Percentiles rank a stretch among this genome's conserved stretches.
These are phyloP conservation scores for Orius laevigatus DNA, from an alignment of 1,140 invertebrate genomes.

Conservation along the genomic window DNA sequence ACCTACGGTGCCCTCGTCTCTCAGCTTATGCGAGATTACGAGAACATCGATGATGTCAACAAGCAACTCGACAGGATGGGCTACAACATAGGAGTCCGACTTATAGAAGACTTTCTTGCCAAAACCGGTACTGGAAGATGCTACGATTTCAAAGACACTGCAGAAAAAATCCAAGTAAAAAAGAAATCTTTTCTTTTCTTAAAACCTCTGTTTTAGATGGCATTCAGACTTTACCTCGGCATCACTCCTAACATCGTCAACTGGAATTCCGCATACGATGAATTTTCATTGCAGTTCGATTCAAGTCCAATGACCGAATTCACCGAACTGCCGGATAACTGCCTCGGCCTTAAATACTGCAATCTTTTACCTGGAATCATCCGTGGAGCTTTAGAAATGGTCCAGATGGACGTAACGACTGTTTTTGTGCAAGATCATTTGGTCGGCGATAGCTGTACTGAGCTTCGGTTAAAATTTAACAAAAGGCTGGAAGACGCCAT, in stretches of 20 bases:
- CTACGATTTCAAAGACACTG: conserved; percentile 90
- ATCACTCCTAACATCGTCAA: conserved; percentile 80
- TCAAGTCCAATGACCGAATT: conserved; percentile 95
- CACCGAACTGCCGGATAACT: conserved; percentile 89
- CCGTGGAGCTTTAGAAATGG: conserved; percentile 93
- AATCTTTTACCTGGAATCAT: conserved; percentile 88
- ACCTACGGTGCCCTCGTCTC: conserved; percentile 96
- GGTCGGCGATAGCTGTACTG: conserved; percentile 87
- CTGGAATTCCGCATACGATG: conserved; percentile 86
- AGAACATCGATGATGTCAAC: conserved; percentile 93
- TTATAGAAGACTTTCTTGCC: conserved; percentile 96
- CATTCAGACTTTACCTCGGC: conserved; percentile 80
- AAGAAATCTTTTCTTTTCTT: not conserved
- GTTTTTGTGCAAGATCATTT: conserved; percentile 76
- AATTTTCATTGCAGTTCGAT: conserved; percentile 92
- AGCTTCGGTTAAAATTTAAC: conserved; percentile 89
- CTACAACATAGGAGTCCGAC: conserved; percentile 93
- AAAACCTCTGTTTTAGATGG: conserved; percentile 32
- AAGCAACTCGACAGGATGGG: conserved; percentile 86
- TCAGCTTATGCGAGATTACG: conserved; percentile 93
- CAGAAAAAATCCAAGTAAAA: conserved; percentile 79
- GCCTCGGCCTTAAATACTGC: conserved; percentile 75
- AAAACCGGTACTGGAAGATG: conserved; percentile 79
- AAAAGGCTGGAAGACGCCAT: conserved; percentile 92
- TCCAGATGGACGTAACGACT: conserved; percentile 51